These are phyloP conservation scores for Drosophila multiciliata DNA, from an alignment of 2,888 invertebrate genomes.

Conservation along the genomic window DNA sequence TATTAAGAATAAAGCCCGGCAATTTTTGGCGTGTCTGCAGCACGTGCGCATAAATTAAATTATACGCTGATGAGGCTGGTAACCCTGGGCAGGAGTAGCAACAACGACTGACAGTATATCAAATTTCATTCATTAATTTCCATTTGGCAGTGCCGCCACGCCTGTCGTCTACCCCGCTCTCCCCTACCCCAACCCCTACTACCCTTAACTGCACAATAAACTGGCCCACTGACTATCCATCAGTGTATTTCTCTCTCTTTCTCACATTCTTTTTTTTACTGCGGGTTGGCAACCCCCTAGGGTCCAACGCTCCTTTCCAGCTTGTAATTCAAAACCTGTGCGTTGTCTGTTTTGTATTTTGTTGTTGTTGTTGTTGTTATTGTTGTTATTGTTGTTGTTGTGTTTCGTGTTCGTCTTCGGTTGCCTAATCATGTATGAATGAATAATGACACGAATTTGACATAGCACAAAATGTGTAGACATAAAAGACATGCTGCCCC, in stretches of 20 bases:
- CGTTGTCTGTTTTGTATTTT: conserved; percentile 43
- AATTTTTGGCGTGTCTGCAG: conserved; percentile 31
- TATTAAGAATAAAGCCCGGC: conserved; percentile 27
- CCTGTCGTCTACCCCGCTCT: conserved; percentile 51
- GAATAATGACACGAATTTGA: conserved; percentile 82
- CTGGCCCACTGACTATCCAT: conserved; percentile 42
- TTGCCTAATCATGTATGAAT: conserved; percentile 81
- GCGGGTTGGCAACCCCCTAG: conserved; percentile 30
- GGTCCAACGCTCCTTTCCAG: conserved; percentile 36
- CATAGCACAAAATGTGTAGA: conserved; percentile 68
- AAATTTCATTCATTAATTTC: conserved; percentile 81
- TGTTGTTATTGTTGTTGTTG: conserved; percentile 15
- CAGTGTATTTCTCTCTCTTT: conserved; percentile 19
- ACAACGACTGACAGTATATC: conserved; percentile 70
- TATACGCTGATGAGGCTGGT: conserved; percentile 44
- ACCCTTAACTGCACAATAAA: conserved; percentile 3
- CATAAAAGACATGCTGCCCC: conserved; percentile 63
- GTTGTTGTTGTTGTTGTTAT: conserved; percentile 26
- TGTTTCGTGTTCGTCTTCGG: conserved; percentile 24
- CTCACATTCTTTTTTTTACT: neutral
- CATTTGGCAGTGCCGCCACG: conserved; percentile 75
- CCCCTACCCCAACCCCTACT: neutral
- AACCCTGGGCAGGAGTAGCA: conserved; percentile 28
- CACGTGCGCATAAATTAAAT: conserved; percentile 66
- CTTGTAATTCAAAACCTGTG: conserved; percentile 73